Evolutionary conservation across 2,888 invertebrate genomes (phyloP).

Genomic region (Bugulina stolonifera): DNA sequence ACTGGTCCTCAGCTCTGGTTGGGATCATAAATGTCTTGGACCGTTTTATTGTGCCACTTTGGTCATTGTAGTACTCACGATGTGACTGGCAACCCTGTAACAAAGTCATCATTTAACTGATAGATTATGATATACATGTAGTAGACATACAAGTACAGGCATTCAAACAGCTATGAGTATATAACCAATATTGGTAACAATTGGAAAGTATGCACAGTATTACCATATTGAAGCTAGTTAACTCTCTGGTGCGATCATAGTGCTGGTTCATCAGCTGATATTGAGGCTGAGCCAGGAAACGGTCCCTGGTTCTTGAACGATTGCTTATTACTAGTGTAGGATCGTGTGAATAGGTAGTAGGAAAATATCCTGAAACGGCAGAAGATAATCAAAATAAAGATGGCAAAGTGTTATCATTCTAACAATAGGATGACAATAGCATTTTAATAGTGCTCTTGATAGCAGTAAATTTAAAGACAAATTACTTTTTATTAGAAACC

Average conservation of each 20-base stretch:
- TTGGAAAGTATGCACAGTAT: slow-evolving; percentile 22
- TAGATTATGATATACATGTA: no score
- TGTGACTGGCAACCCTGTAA: slow-evolving; percentile 48
- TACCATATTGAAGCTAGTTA: slow-evolving; percentile 44
- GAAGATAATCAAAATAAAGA: no score
- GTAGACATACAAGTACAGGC: no score
- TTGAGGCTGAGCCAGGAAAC: slow-evolving; percentile 46
- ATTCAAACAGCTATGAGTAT: no score
- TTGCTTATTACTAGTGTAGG: slow-evolving; percentile 51
- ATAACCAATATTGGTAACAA: no score
- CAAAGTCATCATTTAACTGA: no score
- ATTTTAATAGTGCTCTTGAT: no score
- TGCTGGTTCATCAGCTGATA: slow-evolving; percentile 48
- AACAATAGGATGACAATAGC: no score
- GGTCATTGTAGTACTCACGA: slow-evolving; percentile 50
- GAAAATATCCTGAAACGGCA: slow-evolving; percentile 41
- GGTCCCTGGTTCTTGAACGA: slow-evolving; percentile 45
- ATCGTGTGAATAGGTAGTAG: slow-evolving; percentile 51
- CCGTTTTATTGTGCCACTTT: slow-evolving; percentile 43
- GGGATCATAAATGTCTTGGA: slow-evolving; percentile 49
- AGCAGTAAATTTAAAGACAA: no score
- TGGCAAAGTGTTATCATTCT: background rate
- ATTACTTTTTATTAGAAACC: no score
- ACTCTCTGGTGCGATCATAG: slow-evolving; percentile 48
- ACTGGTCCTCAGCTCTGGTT: slow-evolving; percentile 43